Conservation (phyloP, 2,113 vertebrate species). For the human (Homo sapiens) region DNA sequence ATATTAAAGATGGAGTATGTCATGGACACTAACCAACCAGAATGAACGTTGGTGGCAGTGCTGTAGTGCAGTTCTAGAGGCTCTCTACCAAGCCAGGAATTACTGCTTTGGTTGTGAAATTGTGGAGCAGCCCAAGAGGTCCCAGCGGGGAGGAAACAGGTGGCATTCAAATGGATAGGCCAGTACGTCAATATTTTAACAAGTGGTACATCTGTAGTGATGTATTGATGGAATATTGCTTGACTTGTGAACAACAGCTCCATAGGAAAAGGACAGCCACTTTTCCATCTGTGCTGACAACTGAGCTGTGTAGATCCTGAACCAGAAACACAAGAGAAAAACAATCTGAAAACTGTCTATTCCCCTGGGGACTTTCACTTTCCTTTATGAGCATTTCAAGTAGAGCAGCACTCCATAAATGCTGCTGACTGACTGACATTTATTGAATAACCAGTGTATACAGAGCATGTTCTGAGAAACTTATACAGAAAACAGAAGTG, state of each 20-base stretch:
- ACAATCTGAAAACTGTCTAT: not conserved
- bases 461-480: not conserved
- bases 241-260: not conserved
- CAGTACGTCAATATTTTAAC: not conserved
- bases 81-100: not conserved
- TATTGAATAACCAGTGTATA: not conserved
- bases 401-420: not conserved
- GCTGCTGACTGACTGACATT: not conserved
- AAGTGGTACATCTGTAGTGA: not conserved
- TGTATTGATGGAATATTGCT: not conserved
- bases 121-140: not conserved
- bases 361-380: not conserved
- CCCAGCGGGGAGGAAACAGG: not conserved
- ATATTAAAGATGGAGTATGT: not conserved
- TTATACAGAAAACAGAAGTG: slow-evolving; percentile 5
- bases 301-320: not conserved
- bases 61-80: not conserved
- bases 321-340: slow-evolving; percentile 8
- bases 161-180: not conserved
- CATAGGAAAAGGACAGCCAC: not conserved
- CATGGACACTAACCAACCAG: not conserved
- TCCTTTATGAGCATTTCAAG: not conserved
- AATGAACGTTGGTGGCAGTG: not conserved
- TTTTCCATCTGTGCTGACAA: not conserved
- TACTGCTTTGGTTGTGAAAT: not conserved